Evolutionary conservation across 2,113 vertebrate genomes (phyloP).

Genomic region (Lichenostomus cassidix): DNA sequence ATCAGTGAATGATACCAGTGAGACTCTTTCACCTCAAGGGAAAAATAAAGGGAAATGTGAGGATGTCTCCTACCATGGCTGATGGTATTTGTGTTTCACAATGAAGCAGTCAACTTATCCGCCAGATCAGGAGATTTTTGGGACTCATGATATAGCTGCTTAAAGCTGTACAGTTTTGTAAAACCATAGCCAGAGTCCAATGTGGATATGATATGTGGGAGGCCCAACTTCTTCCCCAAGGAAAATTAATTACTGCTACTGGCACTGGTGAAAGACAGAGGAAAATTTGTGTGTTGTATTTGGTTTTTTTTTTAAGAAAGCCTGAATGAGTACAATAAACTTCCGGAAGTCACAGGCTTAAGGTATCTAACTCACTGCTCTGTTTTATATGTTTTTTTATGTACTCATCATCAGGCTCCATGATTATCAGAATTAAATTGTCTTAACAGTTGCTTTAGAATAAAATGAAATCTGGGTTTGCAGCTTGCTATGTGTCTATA

Average conservation of each 20-base stretch:
- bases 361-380: neutral
- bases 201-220: neutral
- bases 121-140: neutral
- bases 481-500: neutral
- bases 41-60: neutral
- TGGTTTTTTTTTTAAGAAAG: neutral
- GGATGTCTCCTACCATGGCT: rapidly evolving
- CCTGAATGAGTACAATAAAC: neutral
- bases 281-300: neutral
- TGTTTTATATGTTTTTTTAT: neutral
- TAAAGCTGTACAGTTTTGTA: neutral
- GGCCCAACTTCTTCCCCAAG: neutral
- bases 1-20: neutral
- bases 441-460: neutral
- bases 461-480: neutral
- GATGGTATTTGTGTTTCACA: neutral
- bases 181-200: neutral
- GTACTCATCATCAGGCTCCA: neutral
- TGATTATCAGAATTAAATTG: neutral
- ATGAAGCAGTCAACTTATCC: neutral
- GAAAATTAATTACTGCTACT: neutral
- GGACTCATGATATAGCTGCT: neutral
- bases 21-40: neutral
- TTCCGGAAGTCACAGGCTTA: neutral
- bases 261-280: neutral